Conservation (phyloP, 2,113 vertebrate species). For the Lates calcarifer region DNA sequence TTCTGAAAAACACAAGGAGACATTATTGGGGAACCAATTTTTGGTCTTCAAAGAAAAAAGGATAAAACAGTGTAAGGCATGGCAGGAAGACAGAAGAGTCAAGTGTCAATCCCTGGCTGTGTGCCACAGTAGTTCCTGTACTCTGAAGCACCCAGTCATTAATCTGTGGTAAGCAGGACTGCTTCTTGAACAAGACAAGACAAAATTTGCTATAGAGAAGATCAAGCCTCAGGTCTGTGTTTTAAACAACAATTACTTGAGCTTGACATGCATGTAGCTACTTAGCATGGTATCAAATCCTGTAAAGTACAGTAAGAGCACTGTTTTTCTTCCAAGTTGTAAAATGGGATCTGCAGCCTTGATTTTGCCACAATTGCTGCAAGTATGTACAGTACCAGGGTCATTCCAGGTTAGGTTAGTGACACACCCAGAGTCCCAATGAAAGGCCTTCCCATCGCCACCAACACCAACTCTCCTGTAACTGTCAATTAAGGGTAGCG, state of each 20-base stretch:
- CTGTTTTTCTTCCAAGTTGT: conserved; percentile 30
- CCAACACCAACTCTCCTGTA: conserved; percentile 48
- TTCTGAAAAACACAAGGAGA: conserved; percentile 3
- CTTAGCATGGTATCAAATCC: not conserved
- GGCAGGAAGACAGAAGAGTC: conserved; percentile 15
- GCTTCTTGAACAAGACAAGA: conserved; percentile 34
- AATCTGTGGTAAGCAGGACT: conserved; percentile 10
- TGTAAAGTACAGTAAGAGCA: conserved; percentile 11
- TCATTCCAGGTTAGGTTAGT: conserved; percentile 69
- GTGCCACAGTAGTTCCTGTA: conserved; percentile 14
- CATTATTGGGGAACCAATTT: not conserved
- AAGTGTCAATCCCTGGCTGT: conserved; percentile 13
- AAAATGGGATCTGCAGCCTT: conserved; percentile 34
- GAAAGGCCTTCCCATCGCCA: conserved; percentile 66
- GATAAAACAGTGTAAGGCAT: conserved; percentile 30
- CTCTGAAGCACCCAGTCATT: conserved; percentile 27
- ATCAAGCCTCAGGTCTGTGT: conserved; percentile 20
- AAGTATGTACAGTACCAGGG: conserved; percentile 36
- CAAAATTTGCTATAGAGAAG: conserved; percentile 27
- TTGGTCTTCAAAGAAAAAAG: conserved; percentile 17
- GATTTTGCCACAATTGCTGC: conserved; percentile 29
- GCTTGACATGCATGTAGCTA: not conserved
- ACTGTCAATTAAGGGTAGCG: conserved; percentile 63
- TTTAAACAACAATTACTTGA: conserved; percentile 15
- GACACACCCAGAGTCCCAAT: conserved; percentile 66